A percentile compares a stretch with the other conserved stretches of the same genome.
phyloP scores from a whole-genome alignment of 1,140 invertebrate species.

The Arctopsyche grandis region DNA sequence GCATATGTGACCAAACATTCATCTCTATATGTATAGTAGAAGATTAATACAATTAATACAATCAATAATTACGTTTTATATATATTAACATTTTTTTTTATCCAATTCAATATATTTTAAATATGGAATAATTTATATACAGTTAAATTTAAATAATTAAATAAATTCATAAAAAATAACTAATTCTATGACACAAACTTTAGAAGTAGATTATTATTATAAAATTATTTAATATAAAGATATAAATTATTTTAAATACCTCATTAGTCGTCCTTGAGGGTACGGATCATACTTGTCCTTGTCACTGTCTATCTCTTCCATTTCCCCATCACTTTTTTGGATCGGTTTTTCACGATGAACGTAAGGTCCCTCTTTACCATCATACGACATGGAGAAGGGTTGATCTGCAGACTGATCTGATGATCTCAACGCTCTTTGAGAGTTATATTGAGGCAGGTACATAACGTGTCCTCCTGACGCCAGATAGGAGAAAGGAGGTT shows the following conservation, averaged over 20 bases:
- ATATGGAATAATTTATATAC: no score
- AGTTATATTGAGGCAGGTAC: slow-evolving; percentile 78
- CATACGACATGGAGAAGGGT: slow-evolving; percentile 45
- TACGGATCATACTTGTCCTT: slow-evolving; percentile 43
- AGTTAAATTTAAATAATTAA: no score
- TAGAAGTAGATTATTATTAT: not conserved
- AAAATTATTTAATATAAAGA: not conserved
- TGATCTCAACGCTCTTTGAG: slow-evolving; percentile 43
- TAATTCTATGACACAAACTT: no score
- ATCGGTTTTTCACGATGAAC: slow-evolving; percentile 22
- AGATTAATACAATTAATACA: no score
- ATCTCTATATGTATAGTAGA: no score
- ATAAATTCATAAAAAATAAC: no score
- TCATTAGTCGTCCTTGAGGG: slow-evolving; percentile 46
- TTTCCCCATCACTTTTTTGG: slow-evolving; percentile 49
- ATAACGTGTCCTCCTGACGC: slow-evolving; percentile 76
- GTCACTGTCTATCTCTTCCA: slow-evolving; percentile 42
- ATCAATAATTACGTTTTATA: no score
- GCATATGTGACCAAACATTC: no score
- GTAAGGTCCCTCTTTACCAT: not conserved
- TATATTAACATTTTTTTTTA: no score
- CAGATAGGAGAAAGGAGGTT: slow-evolving; percentile 62
- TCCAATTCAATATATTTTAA: no score
- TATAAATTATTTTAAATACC: slow-evolving; percentile 22
- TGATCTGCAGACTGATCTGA: slow-evolving; percentile 58